phyloP scores from a whole-genome alignment of 2,797 vertebrate species.

The Xenentodon cancila region DNA sequence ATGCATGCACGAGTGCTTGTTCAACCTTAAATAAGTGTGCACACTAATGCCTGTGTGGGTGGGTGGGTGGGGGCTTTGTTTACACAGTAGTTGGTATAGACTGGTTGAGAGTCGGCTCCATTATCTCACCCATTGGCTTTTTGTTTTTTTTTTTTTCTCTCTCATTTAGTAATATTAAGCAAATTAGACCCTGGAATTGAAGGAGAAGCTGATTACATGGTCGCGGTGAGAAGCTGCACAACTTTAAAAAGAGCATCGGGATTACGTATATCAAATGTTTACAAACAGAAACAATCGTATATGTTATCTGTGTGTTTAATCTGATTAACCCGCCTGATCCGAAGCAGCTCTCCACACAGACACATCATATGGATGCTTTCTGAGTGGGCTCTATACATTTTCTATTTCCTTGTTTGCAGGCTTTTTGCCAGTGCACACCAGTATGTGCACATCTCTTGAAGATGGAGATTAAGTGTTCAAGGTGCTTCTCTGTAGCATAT shows the following conservation, averaged over 20 bases:
- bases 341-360: conserved; percentile 7
- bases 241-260: conserved; percentile 56
- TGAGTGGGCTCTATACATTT: conserved; percentile 2
- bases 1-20: conserved; percentile 31
- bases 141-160: too few species aligned
- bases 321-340: conserved; percentile 41
- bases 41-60: conserved; percentile 8
- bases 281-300: conserved; percentile 57
- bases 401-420: neutral
- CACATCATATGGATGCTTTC: neutral
- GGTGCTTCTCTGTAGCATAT: conserved; percentile 36
- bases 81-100: conserved; percentile 39
- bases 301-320: conserved; percentile 44
- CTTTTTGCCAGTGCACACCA: conserved; percentile 9
- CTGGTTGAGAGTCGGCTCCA: conserved; percentile 70
- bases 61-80: neutral
- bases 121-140: conserved; percentile 74
- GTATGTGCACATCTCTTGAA: conserved; percentile 39
- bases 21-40: conserved; percentile 21
- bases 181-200: conserved; percentile 76
- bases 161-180: conserved; percentile 76
- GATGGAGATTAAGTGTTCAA: conserved; percentile 49
- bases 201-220: conserved; percentile 58
- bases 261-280: conserved; percentile 24
- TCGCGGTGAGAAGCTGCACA: conserved; percentile 57